Evolutionary conservation across 2,797 vertebrate species (phyloP), one percentile per base, ranked within the genome.

Genomic region (Knipowitschia caucasica): DNA sequence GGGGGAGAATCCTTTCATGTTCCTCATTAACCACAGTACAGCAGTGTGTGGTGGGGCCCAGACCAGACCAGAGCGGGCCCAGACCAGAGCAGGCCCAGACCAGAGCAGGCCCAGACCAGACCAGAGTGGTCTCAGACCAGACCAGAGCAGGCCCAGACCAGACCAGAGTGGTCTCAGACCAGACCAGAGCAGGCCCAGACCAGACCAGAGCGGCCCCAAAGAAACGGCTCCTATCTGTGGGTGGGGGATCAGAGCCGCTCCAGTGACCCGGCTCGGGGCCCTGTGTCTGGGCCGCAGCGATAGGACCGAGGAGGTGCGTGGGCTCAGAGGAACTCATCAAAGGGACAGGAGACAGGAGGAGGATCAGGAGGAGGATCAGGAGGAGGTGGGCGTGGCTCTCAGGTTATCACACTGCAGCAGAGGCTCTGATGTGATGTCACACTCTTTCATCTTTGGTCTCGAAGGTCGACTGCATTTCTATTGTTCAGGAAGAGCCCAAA

Each of bases 1-100:
- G 59, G 30, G 50, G 58, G 33, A 23, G 6, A 17, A 23, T 3
- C 12, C 40, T 43, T 43, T 43, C 12, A 43, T 43, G 21, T 43
- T 21, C 23, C 40, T 43, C 40, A 43, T 43, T 43, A 43, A 43
- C 12, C 21, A 6, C 21, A 43, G 40, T n/a, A n/a, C 40, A 25
- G 5, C n/a, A 17, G 34, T 15, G 6, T n/a, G n/a, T n/a, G 34
- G n/a, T n/a, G 15, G 34, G 15, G 34, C 34, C 34, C 6, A 15
- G 34, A 17, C 34, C 34, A 33, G 10, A 33, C n/a, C 34, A 7
- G 34, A n/a, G 34, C 5, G 34, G 15, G 34, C 34, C 34, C 6
- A 15, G 34, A 17, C 34, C 34, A 33, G 10, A 33, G 36, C 36
- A 21, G 36, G 36, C 21, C 36, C 36, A n/a, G n/a, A n/a, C 36